Percentiles rank a stretch among this genome's conserved stretches.
These are phyloP conservation scores for Ridgeia piscesae DNA, from an alignment of 1,140 invertebrate genomes.

Conservation along the genomic window DNA sequence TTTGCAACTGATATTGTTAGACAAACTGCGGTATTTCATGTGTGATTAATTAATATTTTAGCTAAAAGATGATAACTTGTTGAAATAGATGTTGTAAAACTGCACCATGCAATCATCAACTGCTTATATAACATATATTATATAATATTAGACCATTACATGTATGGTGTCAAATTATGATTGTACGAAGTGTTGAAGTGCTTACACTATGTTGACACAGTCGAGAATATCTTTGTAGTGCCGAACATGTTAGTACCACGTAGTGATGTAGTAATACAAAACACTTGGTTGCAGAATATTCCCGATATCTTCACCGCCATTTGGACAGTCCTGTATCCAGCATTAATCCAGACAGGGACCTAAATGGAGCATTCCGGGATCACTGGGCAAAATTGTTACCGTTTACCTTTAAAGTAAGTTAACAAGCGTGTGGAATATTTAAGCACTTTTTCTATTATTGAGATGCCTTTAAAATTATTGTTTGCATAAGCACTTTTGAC, in stretches of 20 bases:
- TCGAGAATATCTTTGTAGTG: not conserved
- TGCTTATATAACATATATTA: too few relatives aligned
- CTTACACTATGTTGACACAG: not conserved
- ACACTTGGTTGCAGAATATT: slow-evolving; percentile 42
- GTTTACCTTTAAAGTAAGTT: slow-evolving; percentile 42
- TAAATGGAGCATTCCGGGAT: slow-evolving; percentile 40
- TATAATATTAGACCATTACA: too few relatives aligned
- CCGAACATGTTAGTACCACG: not conserved
- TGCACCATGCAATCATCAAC: too few relatives aligned
- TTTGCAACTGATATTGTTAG: too few relatives aligned
- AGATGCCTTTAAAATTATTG: not conserved
- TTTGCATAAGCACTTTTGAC: not conserved
- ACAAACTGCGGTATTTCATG: too few relatives aligned
- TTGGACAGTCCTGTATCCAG: slow-evolving; percentile 39
- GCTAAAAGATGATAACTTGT: too few relatives aligned
- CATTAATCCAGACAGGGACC: slow-evolving; percentile 40
- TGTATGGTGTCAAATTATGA: not conserved
- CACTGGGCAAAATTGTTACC: slow-evolving; percentile 43
- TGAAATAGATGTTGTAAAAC: too few relatives aligned
- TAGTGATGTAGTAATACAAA: not conserved
- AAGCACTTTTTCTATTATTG: not conserved
- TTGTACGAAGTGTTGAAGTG: not conserved
- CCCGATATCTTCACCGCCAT: slow-evolving; percentile 45
- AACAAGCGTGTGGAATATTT: not conserved
- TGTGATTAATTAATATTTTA: too few relatives aligned